Conservation (phyloP, 2,113 vertebrate genomes). For the Menidia beryllina region DNA sequence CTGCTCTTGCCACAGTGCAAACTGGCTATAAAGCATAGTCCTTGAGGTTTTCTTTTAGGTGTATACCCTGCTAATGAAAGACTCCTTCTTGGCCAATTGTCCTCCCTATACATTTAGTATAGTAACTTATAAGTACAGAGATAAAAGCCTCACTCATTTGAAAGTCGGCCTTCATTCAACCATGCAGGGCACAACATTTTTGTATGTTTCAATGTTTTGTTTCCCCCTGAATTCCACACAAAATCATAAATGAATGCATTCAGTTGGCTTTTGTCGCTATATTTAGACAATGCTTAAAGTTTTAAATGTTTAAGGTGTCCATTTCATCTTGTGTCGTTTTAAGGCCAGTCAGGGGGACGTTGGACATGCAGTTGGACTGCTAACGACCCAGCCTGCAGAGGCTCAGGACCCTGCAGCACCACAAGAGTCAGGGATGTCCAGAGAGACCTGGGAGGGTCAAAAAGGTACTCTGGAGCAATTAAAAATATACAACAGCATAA, state of each 20-base stretch:
- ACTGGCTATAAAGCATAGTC: background rate
- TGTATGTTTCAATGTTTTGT: background rate
- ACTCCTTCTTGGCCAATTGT: background rate
- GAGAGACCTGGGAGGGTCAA: slow-evolving; percentile 62
- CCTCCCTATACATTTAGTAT: too few species aligned
- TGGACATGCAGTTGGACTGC: slow-evolving; percentile 89
- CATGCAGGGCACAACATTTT: background rate
- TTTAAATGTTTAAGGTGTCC: slow-evolving; percentile 2
- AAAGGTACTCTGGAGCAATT: slow-evolving; percentile 65
- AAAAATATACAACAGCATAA: background rate
- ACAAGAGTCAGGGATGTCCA: slow-evolving; percentile 60
- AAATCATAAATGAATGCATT: background rate
- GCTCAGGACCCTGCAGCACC: slow-evolving; percentile 73
- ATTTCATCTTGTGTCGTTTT: background rate
- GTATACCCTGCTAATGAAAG: slow-evolving; percentile 28
- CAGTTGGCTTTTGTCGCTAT: background rate
- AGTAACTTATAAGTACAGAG: too few species aligned
- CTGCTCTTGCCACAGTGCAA: background rate
- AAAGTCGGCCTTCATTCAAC: background rate
- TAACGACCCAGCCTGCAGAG: slow-evolving; percentile 81
- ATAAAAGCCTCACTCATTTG: too few species aligned
- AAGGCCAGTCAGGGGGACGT: slow-evolving; percentile 93
- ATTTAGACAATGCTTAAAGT: background rate
- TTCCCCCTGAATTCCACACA: background rate
- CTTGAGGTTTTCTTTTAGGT: background rate